Evolutionary conservation across 2,797 vertebrate genomes (phyloP).

Genomic region (Poeciliopsis presidionis): DNA sequence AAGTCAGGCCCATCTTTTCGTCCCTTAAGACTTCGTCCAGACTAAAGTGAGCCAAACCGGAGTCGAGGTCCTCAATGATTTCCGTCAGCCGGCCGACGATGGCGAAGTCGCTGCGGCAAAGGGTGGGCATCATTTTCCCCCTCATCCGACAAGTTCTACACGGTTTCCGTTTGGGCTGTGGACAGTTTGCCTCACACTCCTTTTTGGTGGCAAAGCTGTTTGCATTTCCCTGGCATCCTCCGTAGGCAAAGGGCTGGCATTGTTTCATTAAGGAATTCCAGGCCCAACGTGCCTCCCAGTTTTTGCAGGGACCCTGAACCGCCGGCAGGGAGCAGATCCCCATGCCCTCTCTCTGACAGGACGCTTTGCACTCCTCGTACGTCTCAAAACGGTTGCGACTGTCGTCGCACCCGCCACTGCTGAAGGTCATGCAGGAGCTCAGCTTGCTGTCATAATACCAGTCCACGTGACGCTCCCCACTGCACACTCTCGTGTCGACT

Average conservation of each 20-base stretch:
- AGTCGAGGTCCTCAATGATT: slow-evolving; percentile 92
- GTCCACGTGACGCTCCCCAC: slow-evolving; percentile 80
- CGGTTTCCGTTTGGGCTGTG: slow-evolving; percentile 82
- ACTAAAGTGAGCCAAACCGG: slow-evolving; percentile 89
- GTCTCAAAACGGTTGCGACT: slow-evolving; percentile 90
- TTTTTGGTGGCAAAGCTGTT: slow-evolving; percentile 91
- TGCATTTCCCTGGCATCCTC: slow-evolving; percentile 92
- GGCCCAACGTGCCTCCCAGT: slow-evolving; percentile 92
- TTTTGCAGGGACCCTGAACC: slow-evolving; percentile 92
- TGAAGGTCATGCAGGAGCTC: slow-evolving; percentile 88
- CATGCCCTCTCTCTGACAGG: slow-evolving; percentile 84
- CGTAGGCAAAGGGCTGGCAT: slow-evolving; percentile 91
- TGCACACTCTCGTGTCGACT: slow-evolving; percentile 82
- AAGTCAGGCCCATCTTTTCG: slow-evolving; percentile 94
- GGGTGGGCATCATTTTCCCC: slow-evolving; percentile 88
- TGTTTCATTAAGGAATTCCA: slow-evolving; percentile 88
- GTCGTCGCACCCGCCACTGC: slow-evolving; percentile 85
- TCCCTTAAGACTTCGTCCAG: slow-evolving; percentile 93
- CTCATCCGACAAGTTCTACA: slow-evolving; percentile 88
- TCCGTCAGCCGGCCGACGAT: slow-evolving; percentile 93
- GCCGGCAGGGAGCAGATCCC: slow-evolving; percentile 88
- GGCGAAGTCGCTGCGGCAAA: slow-evolving; percentile 96
- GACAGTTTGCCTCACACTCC: slow-evolving; percentile 90
- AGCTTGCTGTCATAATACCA: slow-evolving; percentile 90
- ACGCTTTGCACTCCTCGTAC: slow-evolving; percentile 89